phyloP scores from a whole-genome alignment of 2,888 invertebrate species.

The Drosophila formosana region DNA sequence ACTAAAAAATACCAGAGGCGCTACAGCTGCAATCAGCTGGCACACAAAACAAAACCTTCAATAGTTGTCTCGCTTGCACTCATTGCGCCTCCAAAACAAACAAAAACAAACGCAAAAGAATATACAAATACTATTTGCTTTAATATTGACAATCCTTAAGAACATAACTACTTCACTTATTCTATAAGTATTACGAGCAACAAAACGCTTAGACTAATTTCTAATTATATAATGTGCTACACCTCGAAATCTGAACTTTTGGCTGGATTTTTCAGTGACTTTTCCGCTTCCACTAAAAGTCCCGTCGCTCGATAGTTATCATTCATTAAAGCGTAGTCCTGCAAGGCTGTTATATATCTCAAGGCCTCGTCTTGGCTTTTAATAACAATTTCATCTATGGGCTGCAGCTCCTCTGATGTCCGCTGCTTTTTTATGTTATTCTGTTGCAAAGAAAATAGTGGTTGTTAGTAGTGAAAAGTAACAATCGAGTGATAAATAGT shows the following conservation, averaged over 20 bases:
- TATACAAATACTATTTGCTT: neutral
- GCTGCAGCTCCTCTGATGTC: neutral
- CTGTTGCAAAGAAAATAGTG: too few species aligned
- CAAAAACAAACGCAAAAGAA: neutral
- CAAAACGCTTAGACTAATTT: neutral
- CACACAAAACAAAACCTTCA: neutral
- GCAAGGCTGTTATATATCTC: slow-evolving; percentile 69
- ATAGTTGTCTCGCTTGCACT: neutral
- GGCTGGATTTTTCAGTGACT: slow-evolving; percentile 68
- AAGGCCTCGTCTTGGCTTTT: slow-evolving; percentile 33
- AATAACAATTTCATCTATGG: neutral
- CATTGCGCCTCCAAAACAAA: neutral
- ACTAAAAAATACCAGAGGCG: slow-evolving; percentile 38
- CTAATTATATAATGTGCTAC: slow-evolving; percentile 13
- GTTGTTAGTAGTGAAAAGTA: neutral
- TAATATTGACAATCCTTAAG: neutral
- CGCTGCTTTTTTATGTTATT: slow-evolving; percentile 9
- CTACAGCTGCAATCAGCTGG: slow-evolving; percentile 42
- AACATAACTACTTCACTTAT: neutral
- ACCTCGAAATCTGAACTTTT: slow-evolving; percentile 43
- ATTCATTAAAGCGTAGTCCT: slow-evolving; percentile 80
- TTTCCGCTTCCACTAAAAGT: slow-evolving; percentile 77
- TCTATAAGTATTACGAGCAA: neutral
- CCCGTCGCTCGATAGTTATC: slow-evolving; percentile 83
- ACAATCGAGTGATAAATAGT: neutral